Base-by-base conservation (phyloP, 1,140 invertebrate genomes). In the Thalassaphorura encarpata region DNA sequence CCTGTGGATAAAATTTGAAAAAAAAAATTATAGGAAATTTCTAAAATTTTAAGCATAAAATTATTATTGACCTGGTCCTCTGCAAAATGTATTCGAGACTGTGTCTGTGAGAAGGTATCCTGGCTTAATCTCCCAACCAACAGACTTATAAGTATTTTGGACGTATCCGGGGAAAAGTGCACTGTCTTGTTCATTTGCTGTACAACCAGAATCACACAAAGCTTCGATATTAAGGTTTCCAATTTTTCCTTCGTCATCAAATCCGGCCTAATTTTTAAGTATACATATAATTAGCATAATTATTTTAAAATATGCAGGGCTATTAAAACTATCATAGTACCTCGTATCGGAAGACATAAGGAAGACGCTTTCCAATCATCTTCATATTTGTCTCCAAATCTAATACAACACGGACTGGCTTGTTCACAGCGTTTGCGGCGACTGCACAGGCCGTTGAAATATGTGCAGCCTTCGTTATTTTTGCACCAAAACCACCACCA, bases 401-500 rank as follows among this genome's bases (percentile, higher is more conserved):
- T 66, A 83, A 65, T 3, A 82, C 73, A 36, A 85, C 77, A 39
- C 82, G 69, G 15, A 80, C 77, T 0, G 83, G 81, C 33, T 73
- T 67, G 63, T 80, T 75, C 26, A 82, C 66, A 26, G 76, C 76
- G 48, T 76, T 66, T 11, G 79, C 78, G 1, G 77, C 82, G 1
- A 86, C 61, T 0, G 83, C 80, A 50, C 79, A 79, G 0, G 79
- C 78, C 8, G 76, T 74, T 0, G 79, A 72, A 3, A 77, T 68
- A 39, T 75, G 68, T 1, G 71, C 68, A 18, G 73, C 69, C 5
- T 82, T 73, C 3, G 77, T 75, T 28, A 80, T 76, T 68, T 87
- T 83, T 13, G 62, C 74, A 8, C 83, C 85, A 55, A 85, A 88
- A 1, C 72, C 82, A 24, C 85, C 85, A 0, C 85, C 85, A 0